Conservation (phyloP, 2,797 vertebrate genomes). For the Sphenopsis melanotis region DNA sequence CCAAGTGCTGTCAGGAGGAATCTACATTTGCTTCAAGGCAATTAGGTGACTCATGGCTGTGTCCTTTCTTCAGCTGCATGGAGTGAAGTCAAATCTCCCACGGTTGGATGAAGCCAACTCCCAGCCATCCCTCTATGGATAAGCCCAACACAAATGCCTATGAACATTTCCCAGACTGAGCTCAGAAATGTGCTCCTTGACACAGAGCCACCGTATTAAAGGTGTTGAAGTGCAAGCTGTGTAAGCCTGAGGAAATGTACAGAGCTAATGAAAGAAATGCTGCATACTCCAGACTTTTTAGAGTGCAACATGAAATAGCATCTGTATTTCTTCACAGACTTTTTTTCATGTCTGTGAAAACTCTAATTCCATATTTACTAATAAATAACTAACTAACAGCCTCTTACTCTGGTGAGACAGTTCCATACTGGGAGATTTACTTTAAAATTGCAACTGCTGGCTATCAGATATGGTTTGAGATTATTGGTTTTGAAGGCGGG, state of each 20-base stretch:
- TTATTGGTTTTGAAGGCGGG: background rate
- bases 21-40: conserved; percentile 54
- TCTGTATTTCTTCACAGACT: background rate
- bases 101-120: conserved; percentile 28
- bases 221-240: background rate
- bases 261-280: conserved; percentile 8
- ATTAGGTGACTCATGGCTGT: conserved; percentile 43
- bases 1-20: conserved; percentile 52
- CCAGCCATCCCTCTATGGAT: conserved; percentile 20
- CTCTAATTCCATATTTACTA: background rate
- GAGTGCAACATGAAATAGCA: background rate
- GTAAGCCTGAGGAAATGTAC: conserved; percentile 23
- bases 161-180: conserved; percentile 18
- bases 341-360: background rate
- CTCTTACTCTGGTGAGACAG: background rate
- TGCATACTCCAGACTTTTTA: background rate
- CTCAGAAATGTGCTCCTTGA: background rate
- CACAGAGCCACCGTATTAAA: conserved; percentile 12
- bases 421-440: background rate
- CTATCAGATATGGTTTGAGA: background rate
- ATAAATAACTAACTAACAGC: conserved; percentile 23
- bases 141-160: conserved; percentile 7
- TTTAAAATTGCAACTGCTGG: conserved; percentile 2
- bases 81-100: background rate
- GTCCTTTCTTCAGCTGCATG: background rate